Conservation (phyloP, 1,140 invertebrate genomes). For the Cardiocondyla obscurior region DNA sequence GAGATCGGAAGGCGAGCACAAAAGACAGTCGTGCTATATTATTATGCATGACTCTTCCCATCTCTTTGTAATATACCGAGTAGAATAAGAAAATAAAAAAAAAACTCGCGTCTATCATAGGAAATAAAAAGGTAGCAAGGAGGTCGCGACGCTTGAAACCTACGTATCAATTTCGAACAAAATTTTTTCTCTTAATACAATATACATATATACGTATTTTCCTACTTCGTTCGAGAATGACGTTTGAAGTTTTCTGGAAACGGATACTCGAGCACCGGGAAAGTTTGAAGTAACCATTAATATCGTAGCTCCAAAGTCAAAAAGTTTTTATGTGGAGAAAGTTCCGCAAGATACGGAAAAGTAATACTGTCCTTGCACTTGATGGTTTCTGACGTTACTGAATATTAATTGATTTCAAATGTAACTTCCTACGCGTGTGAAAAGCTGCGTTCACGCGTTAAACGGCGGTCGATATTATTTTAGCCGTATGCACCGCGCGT, state of each 20-base stretch:
- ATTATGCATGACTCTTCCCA: constrained; percentile 41
- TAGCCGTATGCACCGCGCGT: neutral
- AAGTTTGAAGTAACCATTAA: constrained; percentile 27
- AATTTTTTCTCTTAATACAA: constrained; percentile 7
- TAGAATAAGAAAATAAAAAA: constrained; percentile 63
- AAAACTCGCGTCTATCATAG: constrained; percentile 55
- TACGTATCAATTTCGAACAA: constrained; percentile 4
- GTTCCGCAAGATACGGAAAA: neutral
- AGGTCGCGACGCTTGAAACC: constrained; percentile 10
- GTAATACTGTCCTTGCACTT: neutral
- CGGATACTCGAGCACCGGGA: constrained; percentile 1
- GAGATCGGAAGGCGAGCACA: constrained; percentile 39
- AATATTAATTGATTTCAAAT: neutral
- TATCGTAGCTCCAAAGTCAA: neutral
- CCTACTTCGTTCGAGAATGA: neutral
- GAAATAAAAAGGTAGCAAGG: constrained; percentile 27
- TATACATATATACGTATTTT: neutral
- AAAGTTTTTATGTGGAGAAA: neutral
- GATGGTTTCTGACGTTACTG: neutral
- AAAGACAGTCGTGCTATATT: constrained; percentile 44
- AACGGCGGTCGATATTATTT: neutral
- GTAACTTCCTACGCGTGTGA: neutral
- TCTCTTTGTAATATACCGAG: constrained; percentile 38
- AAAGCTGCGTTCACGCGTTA: neutral
- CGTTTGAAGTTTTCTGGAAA: constrained; percentile 8